phyloP scores from a whole-genome alignment of 2,888 invertebrate species.

The Lithophane semibrunnea region DNA sequence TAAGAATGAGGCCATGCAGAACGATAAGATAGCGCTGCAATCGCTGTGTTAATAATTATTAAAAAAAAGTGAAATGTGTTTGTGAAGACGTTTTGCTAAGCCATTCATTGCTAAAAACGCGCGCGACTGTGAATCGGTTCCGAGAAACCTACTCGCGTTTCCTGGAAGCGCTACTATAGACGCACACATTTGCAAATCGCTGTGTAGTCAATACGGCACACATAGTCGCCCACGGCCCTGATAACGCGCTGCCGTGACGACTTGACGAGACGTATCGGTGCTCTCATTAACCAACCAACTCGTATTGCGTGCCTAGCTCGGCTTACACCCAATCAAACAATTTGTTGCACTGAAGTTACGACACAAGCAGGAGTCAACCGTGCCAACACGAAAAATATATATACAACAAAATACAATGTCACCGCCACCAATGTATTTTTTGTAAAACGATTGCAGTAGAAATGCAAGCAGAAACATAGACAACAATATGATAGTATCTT shows the following conservation, averaged over 20 bases:
- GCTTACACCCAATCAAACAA: conserved; percentile 86
- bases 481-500: not conserved
- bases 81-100: conserved; percentile 71
- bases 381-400: conserved; percentile 36
- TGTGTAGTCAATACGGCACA: conserved; percentile 79
- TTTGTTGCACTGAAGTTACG: conserved; percentile 77
- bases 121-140: conserved; percentile 87
- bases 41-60: conserved; percentile 40
- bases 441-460: not conserved
- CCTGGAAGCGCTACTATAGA: conserved; percentile 88
- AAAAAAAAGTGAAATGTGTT: conserved; percentile 59
- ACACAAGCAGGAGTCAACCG: conserved; percentile 50
- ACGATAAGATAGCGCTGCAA: conserved; percentile 68
- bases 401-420: conserved; percentile 11
- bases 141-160: conserved; percentile 88
- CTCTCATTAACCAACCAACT: conserved; percentile 84
- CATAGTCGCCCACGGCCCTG: conserved; percentile 84
- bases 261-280: conserved; percentile 84
- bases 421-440: not conserved
- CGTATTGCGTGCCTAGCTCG: conserved; percentile 85
- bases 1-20: conserved; percentile 61
- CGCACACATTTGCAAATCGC: conserved; percentile 79
- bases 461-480: conserved; percentile 11
- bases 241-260: conserved; percentile 86
- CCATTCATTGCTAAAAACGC: conserved; percentile 88